phyloP scores from a whole-genome alignment of 1,140 invertebrate species.

The Drosophila bipectinata region DNA sequence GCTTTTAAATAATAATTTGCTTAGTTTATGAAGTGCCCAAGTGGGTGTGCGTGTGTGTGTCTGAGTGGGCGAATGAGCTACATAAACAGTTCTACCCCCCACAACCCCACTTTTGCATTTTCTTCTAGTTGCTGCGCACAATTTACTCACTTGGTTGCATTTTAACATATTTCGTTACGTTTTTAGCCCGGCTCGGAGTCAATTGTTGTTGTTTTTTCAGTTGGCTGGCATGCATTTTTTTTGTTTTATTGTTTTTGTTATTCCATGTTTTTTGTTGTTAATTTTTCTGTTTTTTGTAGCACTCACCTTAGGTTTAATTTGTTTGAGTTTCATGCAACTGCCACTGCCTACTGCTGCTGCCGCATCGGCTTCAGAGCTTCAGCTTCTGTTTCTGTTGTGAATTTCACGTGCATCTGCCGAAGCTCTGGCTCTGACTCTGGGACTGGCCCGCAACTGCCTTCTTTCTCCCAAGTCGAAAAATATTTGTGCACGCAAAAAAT shows the following conservation, averaged over 20 bases:
- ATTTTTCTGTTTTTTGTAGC: slow-evolving; percentile 35
- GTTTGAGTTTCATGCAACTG: slow-evolving; percentile 71
- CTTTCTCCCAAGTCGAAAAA: slow-evolving; percentile 73
- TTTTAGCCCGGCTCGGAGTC: slow-evolving; percentile 52
- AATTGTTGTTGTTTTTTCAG: slow-evolving; percentile 77
- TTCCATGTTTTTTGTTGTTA: slow-evolving; percentile 40
- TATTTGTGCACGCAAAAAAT: slow-evolving; percentile 83
- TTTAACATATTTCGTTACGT: slow-evolving; percentile 82
- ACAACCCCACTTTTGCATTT: slow-evolving; percentile 30
- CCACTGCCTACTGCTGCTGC: slow-evolving; percentile 15
- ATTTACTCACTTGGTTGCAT: slow-evolving; percentile 80
- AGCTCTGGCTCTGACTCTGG: neutral
- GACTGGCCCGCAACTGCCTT: slow-evolving; percentile 32
- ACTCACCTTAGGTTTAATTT: slow-evolving; percentile 73
- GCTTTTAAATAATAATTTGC: slow-evolving; percentile 83
- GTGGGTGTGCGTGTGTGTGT: slow-evolving; percentile 28
- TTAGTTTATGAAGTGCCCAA: slow-evolving; percentile 75
- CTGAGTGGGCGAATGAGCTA: slow-evolving; percentile 49
- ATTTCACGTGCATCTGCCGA: slow-evolving; percentile 71
- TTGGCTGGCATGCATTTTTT: slow-evolving; percentile 62
- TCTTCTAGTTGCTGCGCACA: slow-evolving; percentile 64
- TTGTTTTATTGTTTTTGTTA: slow-evolving; percentile 24
- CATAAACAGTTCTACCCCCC: slow-evolving; percentile 63
- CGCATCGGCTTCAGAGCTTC: slow-evolving; percentile 14
- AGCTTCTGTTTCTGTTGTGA: slow-evolving; percentile 64